phyloP scores from a whole-genome alignment of 2,113 vertebrate genomes.

The Odocoileus hemionus region DNA sequence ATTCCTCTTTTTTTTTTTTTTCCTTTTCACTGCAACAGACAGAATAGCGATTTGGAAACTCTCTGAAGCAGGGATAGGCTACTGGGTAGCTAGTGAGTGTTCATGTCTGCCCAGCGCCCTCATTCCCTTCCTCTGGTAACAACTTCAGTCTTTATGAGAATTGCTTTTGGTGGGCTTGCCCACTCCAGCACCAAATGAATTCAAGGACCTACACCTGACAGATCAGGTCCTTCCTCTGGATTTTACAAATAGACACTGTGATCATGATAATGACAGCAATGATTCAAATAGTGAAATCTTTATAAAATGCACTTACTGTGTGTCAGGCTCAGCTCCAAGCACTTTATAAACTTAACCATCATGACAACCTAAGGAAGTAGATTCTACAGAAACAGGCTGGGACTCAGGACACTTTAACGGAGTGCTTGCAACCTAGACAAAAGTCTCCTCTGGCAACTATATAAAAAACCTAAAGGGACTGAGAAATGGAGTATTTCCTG shows the following conservation, averaged over 20 bases:
- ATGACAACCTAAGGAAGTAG: not conserved
- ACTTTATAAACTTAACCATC: not conserved
- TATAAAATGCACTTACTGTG: not conserved
- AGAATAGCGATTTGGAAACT: not conserved
- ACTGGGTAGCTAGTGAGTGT: accelerated
- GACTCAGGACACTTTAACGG: accelerated
- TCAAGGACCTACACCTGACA: not conserved
- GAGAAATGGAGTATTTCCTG: not conserved
- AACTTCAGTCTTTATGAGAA: not conserved
- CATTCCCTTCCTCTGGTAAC: not conserved
- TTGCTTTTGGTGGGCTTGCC: not conserved
- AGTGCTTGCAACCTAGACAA: not conserved
- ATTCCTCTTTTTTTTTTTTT: not conserved
- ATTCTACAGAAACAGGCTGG: not conserved
- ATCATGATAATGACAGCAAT: not conserved
- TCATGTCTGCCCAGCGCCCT: not conserved
- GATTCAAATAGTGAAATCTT: not conserved
- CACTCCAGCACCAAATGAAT: not conserved
- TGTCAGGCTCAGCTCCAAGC: not conserved
- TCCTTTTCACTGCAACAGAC: not conserved
- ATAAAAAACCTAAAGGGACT: not conserved
- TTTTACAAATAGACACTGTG: not conserved
- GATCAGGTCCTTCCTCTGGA: not conserved
- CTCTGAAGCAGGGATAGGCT: not conserved
- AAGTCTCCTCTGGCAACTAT: not conserved